These are phyloP conservation scores for Periparus ater DNA, from an alignment of 2,797 vertebrate genomes.

Conservation along the genomic window DNA sequence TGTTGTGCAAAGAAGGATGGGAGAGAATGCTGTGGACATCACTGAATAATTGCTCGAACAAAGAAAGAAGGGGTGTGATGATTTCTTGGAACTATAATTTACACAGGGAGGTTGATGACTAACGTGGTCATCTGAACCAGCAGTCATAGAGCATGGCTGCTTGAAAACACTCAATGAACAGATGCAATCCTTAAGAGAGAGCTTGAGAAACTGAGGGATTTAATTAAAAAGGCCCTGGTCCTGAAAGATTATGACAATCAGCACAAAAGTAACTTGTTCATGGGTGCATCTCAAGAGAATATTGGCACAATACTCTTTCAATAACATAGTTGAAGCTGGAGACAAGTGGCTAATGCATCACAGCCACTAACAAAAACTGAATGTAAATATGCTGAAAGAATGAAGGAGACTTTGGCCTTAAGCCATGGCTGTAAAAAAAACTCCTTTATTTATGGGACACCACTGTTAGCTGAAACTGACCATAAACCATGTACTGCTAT, in stretches of 20 bases:
- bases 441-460: constrained; percentile 8
- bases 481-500: neutral
- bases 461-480: constrained; percentile 23
- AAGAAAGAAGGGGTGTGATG: neutral
- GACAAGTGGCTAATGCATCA: constrained; percentile 32
- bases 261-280: neutral
- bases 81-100: neutral
- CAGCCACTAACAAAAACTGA: neutral
- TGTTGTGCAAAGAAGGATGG: neutral
- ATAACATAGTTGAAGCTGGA: neutral
- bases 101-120: neutral
- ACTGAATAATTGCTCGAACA: neutral
- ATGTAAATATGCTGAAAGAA: neutral
- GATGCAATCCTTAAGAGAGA: neutral
- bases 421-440: constrained; percentile 24
- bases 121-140: neutral
- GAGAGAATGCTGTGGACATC: neutral
- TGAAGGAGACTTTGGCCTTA: neutral
- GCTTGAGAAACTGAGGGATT: neutral
- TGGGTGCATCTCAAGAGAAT: neutral
- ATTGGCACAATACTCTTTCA: neutral
- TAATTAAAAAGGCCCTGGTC: neutral
- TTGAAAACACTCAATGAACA: neutral
- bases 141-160: neutral
- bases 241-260: neutral